Evolutionary conservation across 2,113 vertebrate species (phyloP).

Genomic region (Istiophorus platypterus): DNA sequence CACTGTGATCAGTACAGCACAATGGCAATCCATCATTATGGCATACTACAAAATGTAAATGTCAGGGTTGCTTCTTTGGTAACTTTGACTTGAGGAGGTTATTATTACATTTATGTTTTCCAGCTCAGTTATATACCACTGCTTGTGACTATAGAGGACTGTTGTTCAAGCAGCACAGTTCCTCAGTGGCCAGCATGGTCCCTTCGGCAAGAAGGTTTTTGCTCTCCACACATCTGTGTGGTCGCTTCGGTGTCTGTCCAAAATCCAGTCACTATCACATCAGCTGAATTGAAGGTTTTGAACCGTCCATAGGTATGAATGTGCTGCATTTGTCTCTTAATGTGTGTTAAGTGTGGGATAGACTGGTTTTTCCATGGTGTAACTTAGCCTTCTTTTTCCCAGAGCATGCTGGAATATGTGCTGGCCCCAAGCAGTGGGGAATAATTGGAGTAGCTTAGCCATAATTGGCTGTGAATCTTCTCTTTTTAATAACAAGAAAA

Average conservation of each 20-base stretch:
- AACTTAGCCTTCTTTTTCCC: background rate
- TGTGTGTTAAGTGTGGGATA: background rate
- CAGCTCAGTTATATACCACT: background rate
- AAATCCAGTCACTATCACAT: too few species aligned
- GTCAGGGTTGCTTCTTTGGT: constrained; percentile 3
- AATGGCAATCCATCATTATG: background rate
- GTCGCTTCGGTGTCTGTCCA: constrained; percentile 6
- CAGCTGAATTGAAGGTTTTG: background rate
- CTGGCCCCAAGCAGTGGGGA: background rate
- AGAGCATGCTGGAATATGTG: background rate
- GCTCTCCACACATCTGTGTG: background rate
- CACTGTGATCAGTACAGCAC: background rate
- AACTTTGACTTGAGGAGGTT: background rate
- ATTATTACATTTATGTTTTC: background rate
- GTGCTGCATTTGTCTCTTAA: background rate
- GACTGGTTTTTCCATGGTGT: background rate
- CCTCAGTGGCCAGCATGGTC: background rate
- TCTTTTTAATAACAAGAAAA: background rate
- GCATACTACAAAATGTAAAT: background rate
- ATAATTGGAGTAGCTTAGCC: background rate
- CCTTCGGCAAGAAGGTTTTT: background rate
- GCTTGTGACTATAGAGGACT: background rate
- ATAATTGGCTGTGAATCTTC: background rate
- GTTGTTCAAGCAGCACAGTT: too few species aligned
- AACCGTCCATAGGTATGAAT: background rate